These are phyloP conservation scores for Columba janthina DNA, from an alignment of 2,113 vertebrate genomes.

Conservation along the genomic window DNA sequence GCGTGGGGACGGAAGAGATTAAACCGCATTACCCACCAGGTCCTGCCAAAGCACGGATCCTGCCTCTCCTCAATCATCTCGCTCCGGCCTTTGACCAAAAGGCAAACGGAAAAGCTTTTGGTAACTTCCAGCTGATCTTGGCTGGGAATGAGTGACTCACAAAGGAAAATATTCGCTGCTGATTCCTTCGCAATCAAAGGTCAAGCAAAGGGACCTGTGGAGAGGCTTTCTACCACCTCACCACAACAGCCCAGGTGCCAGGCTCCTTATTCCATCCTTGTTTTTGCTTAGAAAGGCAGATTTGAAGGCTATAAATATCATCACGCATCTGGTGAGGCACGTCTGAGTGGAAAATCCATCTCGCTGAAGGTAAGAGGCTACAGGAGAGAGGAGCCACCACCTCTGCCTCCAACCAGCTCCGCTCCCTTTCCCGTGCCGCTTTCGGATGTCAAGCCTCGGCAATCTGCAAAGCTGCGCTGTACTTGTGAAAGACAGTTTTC, in stretches of 20 bases:
- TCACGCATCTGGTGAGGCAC: not conserved
- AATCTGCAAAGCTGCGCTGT: not conserved
- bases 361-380: not conserved
- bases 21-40: not conserved
- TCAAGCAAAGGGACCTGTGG: not conserved
- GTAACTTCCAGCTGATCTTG: slow-evolving; percentile 49
- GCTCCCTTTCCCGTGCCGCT: rapidly evolving
- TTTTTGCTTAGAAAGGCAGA: not conserved
- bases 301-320: not conserved
- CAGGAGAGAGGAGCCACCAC: not conserved
- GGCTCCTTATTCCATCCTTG: not conserved
- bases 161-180: slow-evolving; percentile 30
- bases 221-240: not conserved
- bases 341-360: not conserved
- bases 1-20: not conserved
- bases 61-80: not conserved
- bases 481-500: not conserved
- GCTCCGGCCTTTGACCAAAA: not conserved
- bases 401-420: not conserved
- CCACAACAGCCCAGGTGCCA: not conserved
- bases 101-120: slow-evolving; percentile 26
- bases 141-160: slow-evolving; percentile 11
- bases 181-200: slow-evolving; percentile 4
- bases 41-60: not conserved
- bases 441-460: not conserved